Percentiles rank a stretch among this genome's conserved stretches.
Conservation (phyloP, 2,113 vertebrate species). For the Tapirus terrestris region DNA sequence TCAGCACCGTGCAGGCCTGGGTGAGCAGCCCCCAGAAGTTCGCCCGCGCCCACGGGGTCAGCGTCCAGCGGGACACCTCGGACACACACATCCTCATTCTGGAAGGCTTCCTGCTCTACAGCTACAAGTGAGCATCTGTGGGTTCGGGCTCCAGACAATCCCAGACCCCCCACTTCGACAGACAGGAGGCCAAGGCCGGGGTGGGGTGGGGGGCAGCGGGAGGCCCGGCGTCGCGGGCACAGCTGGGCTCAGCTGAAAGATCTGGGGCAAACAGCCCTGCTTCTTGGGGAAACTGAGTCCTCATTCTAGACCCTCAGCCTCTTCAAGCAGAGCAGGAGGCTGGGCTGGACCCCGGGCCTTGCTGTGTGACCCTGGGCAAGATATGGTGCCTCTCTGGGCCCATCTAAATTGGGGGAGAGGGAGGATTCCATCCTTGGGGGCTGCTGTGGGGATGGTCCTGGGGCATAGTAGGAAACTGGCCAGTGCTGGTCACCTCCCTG, state of each 20-base stretch:
- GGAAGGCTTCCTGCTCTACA: constrained; percentile 97
- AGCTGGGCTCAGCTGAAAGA: neutral
- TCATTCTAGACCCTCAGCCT: neutral
- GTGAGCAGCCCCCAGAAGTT: constrained; percentile 93
- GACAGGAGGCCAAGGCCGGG: no score
- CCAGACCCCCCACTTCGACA: rapidly evolving
- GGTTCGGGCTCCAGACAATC: neutral
- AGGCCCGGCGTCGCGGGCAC: neutral
- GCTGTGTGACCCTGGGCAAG: neutral
- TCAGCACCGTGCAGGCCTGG: constrained; percentile 96
- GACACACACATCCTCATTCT: constrained; percentile 94
- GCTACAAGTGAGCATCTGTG: constrained; percentile 87
- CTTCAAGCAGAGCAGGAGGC: no score
- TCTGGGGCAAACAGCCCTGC: neutral
- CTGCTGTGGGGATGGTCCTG: neutral
- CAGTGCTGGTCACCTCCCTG: neutral
- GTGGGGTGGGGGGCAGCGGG: rapidly evolving
- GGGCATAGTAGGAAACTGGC: neutral
- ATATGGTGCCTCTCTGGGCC: neutral
- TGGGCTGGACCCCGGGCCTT: rapidly evolving
- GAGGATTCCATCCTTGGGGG: rapidly evolving
- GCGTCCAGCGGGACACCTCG: constrained; percentile 81
- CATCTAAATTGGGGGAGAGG: rapidly evolving
- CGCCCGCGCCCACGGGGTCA: constrained; percentile 95
- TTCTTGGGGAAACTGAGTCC: neutral